Evolutionary conservation across 2,888 invertebrate genomes (phyloP).

Genomic region (Harpagoxenus sublaevis): DNA sequence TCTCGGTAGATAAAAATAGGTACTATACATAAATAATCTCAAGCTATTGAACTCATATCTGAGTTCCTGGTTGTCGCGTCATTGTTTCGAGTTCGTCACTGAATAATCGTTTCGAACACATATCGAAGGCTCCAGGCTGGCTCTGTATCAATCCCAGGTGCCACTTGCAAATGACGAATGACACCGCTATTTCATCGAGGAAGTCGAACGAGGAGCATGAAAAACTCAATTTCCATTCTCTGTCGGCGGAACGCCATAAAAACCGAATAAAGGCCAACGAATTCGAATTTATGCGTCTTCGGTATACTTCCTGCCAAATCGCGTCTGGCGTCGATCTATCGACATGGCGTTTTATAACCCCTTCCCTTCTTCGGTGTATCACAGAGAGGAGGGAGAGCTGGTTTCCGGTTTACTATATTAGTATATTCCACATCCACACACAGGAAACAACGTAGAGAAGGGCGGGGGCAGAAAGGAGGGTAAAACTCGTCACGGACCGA

Average conservation of each 20-base stretch:
- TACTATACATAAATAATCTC: neutral
- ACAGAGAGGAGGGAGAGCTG: conserved; percentile 44
- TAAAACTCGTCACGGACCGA: conserved; percentile 76
- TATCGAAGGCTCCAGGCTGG: neutral
- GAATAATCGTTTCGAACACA: neutral
- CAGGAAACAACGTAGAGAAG: conserved; percentile 77
- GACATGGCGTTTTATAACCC: conserved; percentile 55
- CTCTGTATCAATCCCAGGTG: neutral
- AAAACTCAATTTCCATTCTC: conserved; percentile 39
- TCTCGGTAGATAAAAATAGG: neutral
- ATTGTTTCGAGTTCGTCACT: neutral
- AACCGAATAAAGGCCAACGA: conserved; percentile 58
- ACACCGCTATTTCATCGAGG: conserved; percentile 27
- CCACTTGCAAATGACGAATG: conserved; percentile 20
- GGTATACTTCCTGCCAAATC: conserved; percentile 58
- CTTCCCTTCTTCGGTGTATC: conserved; percentile 38
- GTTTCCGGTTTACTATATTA: conserved; percentile 68
- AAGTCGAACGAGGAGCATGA: neutral
- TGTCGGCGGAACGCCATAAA: conserved; percentile 27
- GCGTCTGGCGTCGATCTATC: conserved; percentile 69
- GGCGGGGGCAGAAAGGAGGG: conserved; percentile 11
- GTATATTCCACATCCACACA: conserved; percentile 60
- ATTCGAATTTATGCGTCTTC: conserved; percentile 20
- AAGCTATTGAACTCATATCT: neutral
- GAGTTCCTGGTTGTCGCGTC: neutral